Percentiles rank a stretch among this genome's conserved stretches.
phyloP scores from a whole-genome alignment of 2,888 invertebrate genomes.

The Rosalia funebris region DNA sequence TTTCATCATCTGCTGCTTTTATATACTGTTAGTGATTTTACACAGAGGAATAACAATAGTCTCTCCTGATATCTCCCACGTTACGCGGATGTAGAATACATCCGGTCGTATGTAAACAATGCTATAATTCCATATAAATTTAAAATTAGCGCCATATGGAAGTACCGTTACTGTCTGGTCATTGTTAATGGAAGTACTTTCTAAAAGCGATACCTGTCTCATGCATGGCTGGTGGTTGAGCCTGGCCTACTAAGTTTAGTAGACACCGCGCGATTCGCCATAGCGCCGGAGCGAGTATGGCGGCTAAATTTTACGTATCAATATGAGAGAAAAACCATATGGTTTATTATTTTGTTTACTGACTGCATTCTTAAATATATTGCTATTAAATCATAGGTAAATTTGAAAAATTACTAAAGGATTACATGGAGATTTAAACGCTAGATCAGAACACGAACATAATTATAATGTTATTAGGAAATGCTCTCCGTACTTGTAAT shows the following conservation, averaged over 20 bases:
- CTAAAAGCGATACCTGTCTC: conserved; percentile 41
- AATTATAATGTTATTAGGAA: conserved; percentile 13
- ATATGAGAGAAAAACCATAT: conserved; percentile 12
- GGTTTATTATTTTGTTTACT: conserved; percentile 12
- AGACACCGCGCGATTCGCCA: conserved; percentile 40
- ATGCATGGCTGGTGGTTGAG: conserved; percentile 35
- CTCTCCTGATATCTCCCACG: too few species aligned
- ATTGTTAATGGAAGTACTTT: conserved; percentile 36
- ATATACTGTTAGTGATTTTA: too few species aligned
- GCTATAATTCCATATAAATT: too few species aligned
- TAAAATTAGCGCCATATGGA: conserved; percentile 32
- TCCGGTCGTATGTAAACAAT: too few species aligned
- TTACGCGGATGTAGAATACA: too few species aligned
- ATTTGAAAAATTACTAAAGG: conserved; percentile 2
- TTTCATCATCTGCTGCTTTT: too few species aligned
- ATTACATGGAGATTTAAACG: conserved; percentile 7
- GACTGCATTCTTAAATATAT: neutral
- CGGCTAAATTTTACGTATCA: conserved; percentile 27
- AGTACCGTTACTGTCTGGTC: conserved; percentile 33
- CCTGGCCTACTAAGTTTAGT: conserved; percentile 42
- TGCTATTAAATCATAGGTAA: conserved; percentile 1
- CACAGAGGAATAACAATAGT: too few species aligned
- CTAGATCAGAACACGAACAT: conserved; percentile 15
- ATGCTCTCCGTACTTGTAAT: neutral
- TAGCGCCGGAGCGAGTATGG: conserved; percentile 46